These are phyloP conservation scores for Nibea coibor DNA, from an alignment of 2,113 vertebrate species.

Conservation along the genomic window DNA sequence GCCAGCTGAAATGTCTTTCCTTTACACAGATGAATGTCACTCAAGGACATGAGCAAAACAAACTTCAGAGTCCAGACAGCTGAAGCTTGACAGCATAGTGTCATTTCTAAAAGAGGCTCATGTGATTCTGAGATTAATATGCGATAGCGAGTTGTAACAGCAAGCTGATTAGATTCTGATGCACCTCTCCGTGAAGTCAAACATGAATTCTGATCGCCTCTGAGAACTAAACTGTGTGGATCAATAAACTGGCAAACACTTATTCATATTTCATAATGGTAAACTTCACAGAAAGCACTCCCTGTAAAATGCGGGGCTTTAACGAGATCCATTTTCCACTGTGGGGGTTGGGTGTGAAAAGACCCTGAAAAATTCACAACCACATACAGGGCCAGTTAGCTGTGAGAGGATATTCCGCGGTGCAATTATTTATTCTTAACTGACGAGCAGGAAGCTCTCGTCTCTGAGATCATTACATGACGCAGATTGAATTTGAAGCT, in stretches of 20 bases:
- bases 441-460: neutral
- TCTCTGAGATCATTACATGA: slow-evolving; percentile 33
- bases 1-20: neutral
- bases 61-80: neutral
- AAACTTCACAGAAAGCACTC: slow-evolving; percentile 3
- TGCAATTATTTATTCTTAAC: slow-evolving; percentile 10
- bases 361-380: slow-evolving; percentile 11
- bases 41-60: neutral
- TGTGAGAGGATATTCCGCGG: neutral
- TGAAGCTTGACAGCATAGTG: neutral
- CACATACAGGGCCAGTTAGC: neutral
- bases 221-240: slow-evolving; percentile 2
- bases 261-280: slow-evolving; percentile 41
- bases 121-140: neutral
- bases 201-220: neutral
- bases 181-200: slow-evolving; percentile 4
- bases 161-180: neutral
- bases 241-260: neutral
- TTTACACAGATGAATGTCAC: neutral
- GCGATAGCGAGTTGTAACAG: neutral
- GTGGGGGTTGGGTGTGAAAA: neutral
- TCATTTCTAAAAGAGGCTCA: neutral
- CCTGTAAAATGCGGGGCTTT: neutral
- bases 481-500: slow-evolving; percentile 18
- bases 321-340: neutral